These are phyloP conservation scores for Agrochola lota DNA, from an alignment of 2,888 invertebrate species.

Conservation along the genomic window DNA sequence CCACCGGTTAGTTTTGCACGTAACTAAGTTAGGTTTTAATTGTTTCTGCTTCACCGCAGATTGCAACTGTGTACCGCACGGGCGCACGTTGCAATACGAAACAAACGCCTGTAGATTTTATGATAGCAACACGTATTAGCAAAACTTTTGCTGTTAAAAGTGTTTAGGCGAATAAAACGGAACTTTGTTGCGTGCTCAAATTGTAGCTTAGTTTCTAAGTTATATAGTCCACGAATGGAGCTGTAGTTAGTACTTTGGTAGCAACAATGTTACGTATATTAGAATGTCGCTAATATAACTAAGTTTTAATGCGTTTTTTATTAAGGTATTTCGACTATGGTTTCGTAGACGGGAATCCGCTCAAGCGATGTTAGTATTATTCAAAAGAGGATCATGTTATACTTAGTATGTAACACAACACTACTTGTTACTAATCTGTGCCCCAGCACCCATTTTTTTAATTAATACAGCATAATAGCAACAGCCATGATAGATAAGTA, in stretches of 20 bases:
- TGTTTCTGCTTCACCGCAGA: conserved; percentile 39
- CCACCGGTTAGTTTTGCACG: conserved; percentile 29
- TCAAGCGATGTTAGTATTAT: not conserved
- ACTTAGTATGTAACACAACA: not conserved
- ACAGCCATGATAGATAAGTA: not conserved
- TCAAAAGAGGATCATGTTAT: not conserved
- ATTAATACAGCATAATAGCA: not conserved
- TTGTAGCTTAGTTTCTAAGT: conserved; percentile 43
- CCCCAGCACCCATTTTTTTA: not conserved
- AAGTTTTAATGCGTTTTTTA: conserved; percentile 34
- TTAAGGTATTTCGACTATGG: conserved; percentile 1
- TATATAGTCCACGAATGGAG: conserved; percentile 25
- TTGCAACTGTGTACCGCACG: conserved; percentile 48
- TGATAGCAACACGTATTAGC: conserved; percentile 69
- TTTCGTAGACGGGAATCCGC: conserved; percentile 1
- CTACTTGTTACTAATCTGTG: not conserved
- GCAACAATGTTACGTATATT: conserved; percentile 46
- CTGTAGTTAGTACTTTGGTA: conserved; percentile 33
- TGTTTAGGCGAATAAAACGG: conserved; percentile 59
- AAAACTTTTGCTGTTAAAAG: conserved; percentile 64
- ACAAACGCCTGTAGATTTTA: conserved; percentile 69
- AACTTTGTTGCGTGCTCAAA: conserved; percentile 58
- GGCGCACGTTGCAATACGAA: conserved; percentile 47
- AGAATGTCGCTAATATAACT: conserved; percentile 22
- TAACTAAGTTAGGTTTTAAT: conserved; percentile 46